Evolutionary conservation across 2,113 vertebrate species (phyloP).

Genomic region (Nicator chloris): DNA sequence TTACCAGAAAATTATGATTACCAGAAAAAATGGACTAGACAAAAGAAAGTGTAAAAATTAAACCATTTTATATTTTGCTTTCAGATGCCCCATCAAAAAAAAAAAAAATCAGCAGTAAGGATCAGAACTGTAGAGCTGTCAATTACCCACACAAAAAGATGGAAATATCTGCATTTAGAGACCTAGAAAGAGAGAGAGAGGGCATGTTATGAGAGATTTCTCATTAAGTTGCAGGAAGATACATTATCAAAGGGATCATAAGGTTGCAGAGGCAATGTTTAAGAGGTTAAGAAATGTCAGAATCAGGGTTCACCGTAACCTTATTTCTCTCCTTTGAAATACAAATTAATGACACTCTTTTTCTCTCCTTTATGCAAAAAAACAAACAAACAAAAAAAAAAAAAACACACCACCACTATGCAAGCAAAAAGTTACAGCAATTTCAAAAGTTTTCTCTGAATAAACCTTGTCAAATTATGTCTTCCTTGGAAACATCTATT

Average conservation of each 20-base stretch:
- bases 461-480: neutral
- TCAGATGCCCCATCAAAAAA: neutral
- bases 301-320: neutral
- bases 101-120: neutral
- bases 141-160: neutral
- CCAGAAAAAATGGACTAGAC: neutral
- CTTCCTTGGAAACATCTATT: neutral
- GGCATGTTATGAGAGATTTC: neutral
- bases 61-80: neutral
- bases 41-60: neutral
- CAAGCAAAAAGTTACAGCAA: neutral
- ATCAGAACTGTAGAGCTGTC: neutral
- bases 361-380: neutral
- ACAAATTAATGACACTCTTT: fast-evolving
- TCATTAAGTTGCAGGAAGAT: neutral
- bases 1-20: neutral
- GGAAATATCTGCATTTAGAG: neutral
- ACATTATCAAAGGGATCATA: neutral
- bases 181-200: neutral
- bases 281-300: neutral
- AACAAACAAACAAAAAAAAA: neutral
- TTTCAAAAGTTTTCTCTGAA: neutral
- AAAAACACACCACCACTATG: too few species aligned
- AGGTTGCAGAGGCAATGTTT: neutral
- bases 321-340: neutral